These are phyloP conservation scores for Drosophila sordidula DNA, from an alignment of 2,888 invertebrate species.

Conservation along the genomic window DNA sequence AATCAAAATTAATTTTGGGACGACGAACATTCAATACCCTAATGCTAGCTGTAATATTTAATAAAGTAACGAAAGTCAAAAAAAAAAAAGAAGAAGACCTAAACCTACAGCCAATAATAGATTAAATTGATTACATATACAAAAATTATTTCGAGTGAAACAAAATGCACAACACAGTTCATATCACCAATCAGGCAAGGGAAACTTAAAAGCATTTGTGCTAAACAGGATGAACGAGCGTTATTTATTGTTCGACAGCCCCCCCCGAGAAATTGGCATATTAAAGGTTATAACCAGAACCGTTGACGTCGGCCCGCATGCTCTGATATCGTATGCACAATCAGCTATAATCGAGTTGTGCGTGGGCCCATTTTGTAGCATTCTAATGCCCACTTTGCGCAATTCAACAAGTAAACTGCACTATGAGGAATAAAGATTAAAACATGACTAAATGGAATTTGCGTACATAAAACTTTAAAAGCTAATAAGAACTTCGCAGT, in stretches of 20 bases:
- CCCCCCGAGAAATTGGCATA: constrained; percentile 30
- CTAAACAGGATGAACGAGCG: constrained; percentile 21
- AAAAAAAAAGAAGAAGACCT: too few relatives aligned
- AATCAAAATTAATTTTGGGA: background rate
- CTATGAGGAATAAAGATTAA: background rate
- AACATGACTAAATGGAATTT: too few relatives aligned
- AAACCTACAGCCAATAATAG: too few relatives aligned
- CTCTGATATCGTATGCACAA: constrained; percentile 20
- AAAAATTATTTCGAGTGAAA: too few relatives aligned
- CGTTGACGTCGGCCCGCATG: constrained; percentile 34
- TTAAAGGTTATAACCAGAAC: constrained; percentile 19
- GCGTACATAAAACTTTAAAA: too few relatives aligned
- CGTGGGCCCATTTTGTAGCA: constrained; percentile 10
- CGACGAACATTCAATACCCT: constrained; percentile 1
- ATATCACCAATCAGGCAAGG: background rate
- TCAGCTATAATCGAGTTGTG: constrained; percentile 9
- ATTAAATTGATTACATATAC: too few relatives aligned
- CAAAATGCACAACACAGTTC: background rate
- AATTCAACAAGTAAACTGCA: background rate
- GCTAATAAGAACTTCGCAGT: too few relatives aligned
- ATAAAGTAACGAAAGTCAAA: too few relatives aligned
- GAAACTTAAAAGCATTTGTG: constrained; percentile 5
- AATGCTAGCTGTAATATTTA: too few relatives aligned
- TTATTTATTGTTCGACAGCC: constrained; percentile 10
- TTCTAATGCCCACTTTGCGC: constrained; percentile 1